Evolutionary conservation across 1,140 invertebrate species (phyloP).

Genomic region (Lucilia cuprina): DNA sequence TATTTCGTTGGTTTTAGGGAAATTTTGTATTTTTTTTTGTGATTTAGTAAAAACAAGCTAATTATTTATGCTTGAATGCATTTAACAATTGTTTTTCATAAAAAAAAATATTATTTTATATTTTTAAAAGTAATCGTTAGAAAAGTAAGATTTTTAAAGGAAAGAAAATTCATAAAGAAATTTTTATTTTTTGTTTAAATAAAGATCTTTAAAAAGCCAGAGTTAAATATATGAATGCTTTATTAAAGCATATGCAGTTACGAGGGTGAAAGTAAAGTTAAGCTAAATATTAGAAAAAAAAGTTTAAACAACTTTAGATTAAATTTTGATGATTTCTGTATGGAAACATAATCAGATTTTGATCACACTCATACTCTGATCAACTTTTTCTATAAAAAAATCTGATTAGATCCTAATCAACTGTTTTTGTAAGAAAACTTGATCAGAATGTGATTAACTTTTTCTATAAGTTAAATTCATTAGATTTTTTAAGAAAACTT

Average conservation of each 20-base stretch:
- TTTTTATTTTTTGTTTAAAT: not conserved
- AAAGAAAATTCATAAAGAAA: no score
- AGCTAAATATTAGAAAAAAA: no score
- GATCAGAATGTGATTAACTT: no score
- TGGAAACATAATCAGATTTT: no score
- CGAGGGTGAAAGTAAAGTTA: not conserved
- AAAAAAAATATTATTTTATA: not conserved
- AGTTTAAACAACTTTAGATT: not conserved
- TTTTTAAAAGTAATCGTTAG: not conserved
- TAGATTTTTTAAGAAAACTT: no score
- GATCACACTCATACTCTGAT: no score
- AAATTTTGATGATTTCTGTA: no score
- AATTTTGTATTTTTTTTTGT: not conserved
- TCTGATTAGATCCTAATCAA: no score
- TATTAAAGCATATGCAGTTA: not conserved
- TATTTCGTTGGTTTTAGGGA: not conserved
- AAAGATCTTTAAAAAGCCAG: not conserved
- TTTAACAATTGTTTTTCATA: not conserved
- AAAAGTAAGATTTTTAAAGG: not conserved
- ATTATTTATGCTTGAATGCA: not conserved
- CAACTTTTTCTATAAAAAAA: no score
- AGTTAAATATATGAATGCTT: not conserved
- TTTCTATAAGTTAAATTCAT: no score
- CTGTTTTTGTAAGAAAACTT: no score
- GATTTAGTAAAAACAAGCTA: not conserved